A percentile compares a stretch with the other conserved stretches of the same genome.
Evolutionary conservation across 2,888 invertebrate species (phyloP).

Genomic region (Philhelius pedissequus): DNA sequence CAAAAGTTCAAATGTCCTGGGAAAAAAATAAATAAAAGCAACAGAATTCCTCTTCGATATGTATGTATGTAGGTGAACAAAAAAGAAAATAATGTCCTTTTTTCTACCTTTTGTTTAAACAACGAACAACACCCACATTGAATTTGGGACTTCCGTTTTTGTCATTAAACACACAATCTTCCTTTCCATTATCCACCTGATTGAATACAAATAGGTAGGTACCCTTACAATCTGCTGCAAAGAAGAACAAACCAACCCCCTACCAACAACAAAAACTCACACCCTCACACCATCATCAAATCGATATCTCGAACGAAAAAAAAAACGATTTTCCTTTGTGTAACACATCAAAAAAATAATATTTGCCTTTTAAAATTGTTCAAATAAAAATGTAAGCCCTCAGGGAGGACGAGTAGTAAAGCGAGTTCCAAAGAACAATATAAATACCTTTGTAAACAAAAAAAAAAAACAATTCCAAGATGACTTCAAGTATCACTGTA

Average conservation of each 20-base stretch:
- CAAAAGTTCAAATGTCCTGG: too few relatives aligned
- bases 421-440: constrained; percentile 27
- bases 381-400: constrained; percentile 41
- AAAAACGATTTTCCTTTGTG: constrained; percentile 31
- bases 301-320: background rate
- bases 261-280: background rate
- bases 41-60: too few relatives aligned
- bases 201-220: constrained; percentile 3
- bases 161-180: constrained; percentile 8
- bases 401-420: background rate
- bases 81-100: background rate
- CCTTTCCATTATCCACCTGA: constrained; percentile 9
- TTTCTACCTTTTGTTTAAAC: background rate
- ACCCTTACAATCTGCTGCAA: background rate
- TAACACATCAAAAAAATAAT: constrained; percentile 62
- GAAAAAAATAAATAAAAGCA: too few relatives aligned
- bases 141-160: background rate
- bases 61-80: too few relatives aligned
- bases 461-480: constrained; percentile 25
- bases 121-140: background rate
- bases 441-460: background rate
- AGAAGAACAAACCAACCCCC: background rate
- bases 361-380: constrained; percentile 59
- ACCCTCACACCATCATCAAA: background rate
- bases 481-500: constrained; percentile 51